These are phyloP conservation scores for Apodemia mormo DNA, from an alignment of 2,888 invertebrate species.

Conservation along the genomic window DNA sequence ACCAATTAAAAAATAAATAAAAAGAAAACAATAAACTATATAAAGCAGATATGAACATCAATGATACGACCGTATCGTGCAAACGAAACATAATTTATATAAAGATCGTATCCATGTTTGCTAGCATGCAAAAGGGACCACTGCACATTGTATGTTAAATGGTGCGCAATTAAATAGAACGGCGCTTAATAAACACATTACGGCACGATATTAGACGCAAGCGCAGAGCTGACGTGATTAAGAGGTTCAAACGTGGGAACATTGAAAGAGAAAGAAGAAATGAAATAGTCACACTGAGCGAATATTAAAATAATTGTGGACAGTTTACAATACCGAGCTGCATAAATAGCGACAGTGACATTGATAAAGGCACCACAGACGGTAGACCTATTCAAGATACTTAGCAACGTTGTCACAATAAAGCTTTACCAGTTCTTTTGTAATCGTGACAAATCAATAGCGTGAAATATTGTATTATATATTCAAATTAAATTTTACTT, in stretches of 20 bases:
- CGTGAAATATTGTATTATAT: background rate
- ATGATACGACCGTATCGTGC: constrained; percentile 36
- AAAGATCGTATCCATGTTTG: constrained; percentile 53
- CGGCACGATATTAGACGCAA: constrained; percentile 73
- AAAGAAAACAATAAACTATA: too few relatives aligned
- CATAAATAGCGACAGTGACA: constrained; percentile 21
- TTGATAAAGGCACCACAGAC: constrained; percentile 8
- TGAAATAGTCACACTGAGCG: constrained; percentile 31
- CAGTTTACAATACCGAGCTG: constrained; percentile 15
- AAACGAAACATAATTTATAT: constrained; percentile 47
- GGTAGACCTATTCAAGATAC: background rate
- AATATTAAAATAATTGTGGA: constrained; percentile 20
- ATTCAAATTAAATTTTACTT: too few relatives aligned
- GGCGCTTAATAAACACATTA: constrained; percentile 79
- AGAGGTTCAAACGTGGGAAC: constrained; percentile 75
- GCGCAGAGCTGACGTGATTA: constrained; percentile 68
- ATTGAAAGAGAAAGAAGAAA: constrained; percentile 59
- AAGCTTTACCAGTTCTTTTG: background rate
- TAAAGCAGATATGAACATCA: background rate
- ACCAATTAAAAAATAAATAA: too few relatives aligned
- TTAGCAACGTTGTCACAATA: constrained; percentile 4
- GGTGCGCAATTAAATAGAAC: constrained; percentile 70
- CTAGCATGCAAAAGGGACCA: constrained; percentile 62
- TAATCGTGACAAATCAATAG: background rate
- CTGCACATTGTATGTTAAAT: constrained; percentile 75